A percentile compares a stretch with the other conserved stretches of the same genome.
These are phyloP conservation scores for Diarsia mendica DNA, from an alignment of 2,888 invertebrate species.

Conservation along the genomic window DNA sequence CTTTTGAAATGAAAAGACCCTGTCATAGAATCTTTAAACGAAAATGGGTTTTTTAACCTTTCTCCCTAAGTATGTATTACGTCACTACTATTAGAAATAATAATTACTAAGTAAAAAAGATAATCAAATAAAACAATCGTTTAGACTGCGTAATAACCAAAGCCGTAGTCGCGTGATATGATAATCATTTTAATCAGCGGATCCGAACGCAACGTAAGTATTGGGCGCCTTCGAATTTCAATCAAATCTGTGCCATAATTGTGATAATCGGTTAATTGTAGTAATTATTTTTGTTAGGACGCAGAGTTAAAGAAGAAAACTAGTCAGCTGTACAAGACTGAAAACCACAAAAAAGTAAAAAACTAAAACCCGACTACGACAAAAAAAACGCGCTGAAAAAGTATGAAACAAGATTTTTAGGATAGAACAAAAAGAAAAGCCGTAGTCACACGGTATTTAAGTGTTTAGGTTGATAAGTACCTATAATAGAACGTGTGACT, in stretches of 20 bases:
- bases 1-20: not conserved
- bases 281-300: not conserved
- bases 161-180: not conserved
- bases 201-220: not conserved
- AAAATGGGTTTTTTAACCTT: not conserved
- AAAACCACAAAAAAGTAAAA: not conserved
- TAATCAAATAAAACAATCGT: not conserved
- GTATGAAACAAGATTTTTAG: no score
- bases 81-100: not conserved
- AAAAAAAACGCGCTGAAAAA: no score
- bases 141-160: not conserved
- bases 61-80: not conserved
- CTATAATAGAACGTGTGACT: no score
- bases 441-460: no score
- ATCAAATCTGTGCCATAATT: not conserved
- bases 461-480: no score
- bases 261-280: not conserved
- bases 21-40: slow-evolving; percentile 3
- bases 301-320: not conserved
- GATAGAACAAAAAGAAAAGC: no score
- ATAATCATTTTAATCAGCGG: not conserved
- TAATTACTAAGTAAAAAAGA: not conserved
- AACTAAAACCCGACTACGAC: no score
- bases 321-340: not conserved
- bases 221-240: not conserved